Evolutionary conservation across 2,113 vertebrate species (phyloP).

Genomic region (Apeltes quadracus): DNA sequence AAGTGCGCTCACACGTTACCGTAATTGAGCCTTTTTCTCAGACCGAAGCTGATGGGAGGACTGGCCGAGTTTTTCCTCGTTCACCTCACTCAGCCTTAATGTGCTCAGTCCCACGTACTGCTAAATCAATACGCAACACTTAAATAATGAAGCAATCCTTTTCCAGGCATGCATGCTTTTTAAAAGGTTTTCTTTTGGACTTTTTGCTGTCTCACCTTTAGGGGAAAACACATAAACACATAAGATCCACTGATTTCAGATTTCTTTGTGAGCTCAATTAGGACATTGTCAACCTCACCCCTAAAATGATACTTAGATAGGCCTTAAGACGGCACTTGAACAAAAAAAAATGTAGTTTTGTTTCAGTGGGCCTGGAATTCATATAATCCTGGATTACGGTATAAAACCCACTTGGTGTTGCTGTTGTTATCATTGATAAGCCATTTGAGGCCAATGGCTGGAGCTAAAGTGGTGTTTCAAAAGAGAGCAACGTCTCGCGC

Average conservation of each 20-base stretch:
- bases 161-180: constrained; percentile 15
- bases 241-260: not conserved
- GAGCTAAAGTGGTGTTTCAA: not conserved
- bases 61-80: constrained; percentile 28
- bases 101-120: constrained; percentile 23
- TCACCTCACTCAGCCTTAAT: constrained; percentile 33
- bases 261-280: not conserved
- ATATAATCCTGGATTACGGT: not conserved
- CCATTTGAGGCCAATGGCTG: not conserved
- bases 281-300: not conserved
- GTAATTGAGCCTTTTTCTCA: constrained; percentile 7
- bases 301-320: not conserved
- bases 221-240: constrained; percentile 6
- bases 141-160: constrained; percentile 49
- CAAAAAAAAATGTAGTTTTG: not conserved
- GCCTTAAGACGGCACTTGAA: not conserved
- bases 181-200: constrained; percentile 17
- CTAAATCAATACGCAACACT: constrained; percentile 55
- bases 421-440: not conserved
- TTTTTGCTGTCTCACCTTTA: not conserved
- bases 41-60: constrained; percentile 28
- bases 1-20: not conserved
- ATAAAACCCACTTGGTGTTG: not conserved
- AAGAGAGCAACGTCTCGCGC: not conserved
- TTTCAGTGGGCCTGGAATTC: not conserved